phyloP scores from a whole-genome alignment of 1,140 invertebrate genomes.

The Bacillus rossius region DNA sequence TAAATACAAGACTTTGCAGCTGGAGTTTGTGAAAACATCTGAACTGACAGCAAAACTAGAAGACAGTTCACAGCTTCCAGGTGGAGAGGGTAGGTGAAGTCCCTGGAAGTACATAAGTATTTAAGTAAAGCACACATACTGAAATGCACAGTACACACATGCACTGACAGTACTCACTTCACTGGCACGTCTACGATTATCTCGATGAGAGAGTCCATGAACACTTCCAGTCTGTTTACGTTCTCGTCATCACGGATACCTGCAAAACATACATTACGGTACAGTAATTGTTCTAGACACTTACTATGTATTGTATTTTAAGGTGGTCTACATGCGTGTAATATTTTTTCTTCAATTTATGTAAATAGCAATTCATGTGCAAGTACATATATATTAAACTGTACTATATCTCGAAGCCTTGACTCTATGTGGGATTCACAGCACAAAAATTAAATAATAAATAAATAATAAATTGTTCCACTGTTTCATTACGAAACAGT shows the following conservation, averaged over 20 bases:
- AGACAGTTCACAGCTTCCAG: constrained; percentile 84
- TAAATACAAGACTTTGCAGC: constrained; percentile 60
- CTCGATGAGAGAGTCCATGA: constrained; percentile 64
- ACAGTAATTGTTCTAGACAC: too few relatives aligned
- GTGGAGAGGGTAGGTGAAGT: constrained; percentile 84
- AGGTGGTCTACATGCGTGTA: too few relatives aligned
- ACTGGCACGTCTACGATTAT: constrained; percentile 74
- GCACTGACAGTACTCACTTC: constrained; percentile 42
- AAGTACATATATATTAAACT: too few relatives aligned
- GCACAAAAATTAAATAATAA: too few relatives aligned
- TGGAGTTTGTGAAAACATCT: constrained; percentile 70
- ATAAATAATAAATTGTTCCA: too few relatives aligned
- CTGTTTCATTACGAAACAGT: too few relatives aligned
- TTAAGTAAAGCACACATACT: background rate
- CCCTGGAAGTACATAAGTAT: constrained; percentile 44
- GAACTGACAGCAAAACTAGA: constrained; percentile 80
- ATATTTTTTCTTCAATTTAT: too few relatives aligned
- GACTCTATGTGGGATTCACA: too few relatives aligned
- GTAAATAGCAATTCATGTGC: too few relatives aligned
- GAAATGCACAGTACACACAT: background rate
- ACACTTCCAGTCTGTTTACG: constrained; percentile 44
- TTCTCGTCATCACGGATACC: constrained; percentile 11
- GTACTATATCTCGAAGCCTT: too few relatives aligned
- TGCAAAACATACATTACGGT: constrained; percentile 23
- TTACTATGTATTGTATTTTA: too few relatives aligned